phyloP scores from a whole-genome alignment of 2,888 invertebrate species.

The Drosophila stalkeri region DNA sequence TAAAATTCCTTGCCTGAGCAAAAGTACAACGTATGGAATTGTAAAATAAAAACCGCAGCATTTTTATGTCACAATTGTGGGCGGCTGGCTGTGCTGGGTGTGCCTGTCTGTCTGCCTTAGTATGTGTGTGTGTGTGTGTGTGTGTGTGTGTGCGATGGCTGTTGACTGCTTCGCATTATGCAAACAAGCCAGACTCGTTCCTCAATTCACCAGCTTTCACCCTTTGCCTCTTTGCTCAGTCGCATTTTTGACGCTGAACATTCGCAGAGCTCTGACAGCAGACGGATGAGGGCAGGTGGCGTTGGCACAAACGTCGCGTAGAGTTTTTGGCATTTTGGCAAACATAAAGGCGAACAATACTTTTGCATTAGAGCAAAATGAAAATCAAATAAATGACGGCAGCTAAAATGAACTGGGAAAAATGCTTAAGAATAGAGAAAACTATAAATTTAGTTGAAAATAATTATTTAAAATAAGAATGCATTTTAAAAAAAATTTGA shows the following conservation, averaged over 20 bases:
- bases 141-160: conserved; percentile 6
- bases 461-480: no score
- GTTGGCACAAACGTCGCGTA: neutral
- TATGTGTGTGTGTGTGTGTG: conserved; percentile 11
- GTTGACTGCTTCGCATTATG: conserved; percentile 58
- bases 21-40: conserved; percentile 63
- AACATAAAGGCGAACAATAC: conserved; percentile 14
- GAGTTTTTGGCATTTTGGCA: conserved; percentile 11
- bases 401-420: neutral
- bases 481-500: neutral
- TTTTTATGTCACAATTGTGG: conserved; percentile 33
- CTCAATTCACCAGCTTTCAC: conserved; percentile 23
- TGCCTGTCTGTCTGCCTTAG: neutral
- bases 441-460: neutral
- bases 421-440: neutral
- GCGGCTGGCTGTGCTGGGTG: conserved; percentile 8
- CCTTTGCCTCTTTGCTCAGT: neutral
- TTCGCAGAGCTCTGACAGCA: conserved; percentile 20
- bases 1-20: conserved; percentile 52
- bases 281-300: conserved; percentile 21
- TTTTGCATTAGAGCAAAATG: neutral
- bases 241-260: conserved; percentile 24
- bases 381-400: neutral
- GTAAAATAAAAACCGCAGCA: conserved; percentile 74
- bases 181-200: conserved; percentile 51